Percentiles rank a stretch among this genome's conserved stretches.
These are phyloP conservation scores for Otocyon megalotis DNA, from an alignment of 2,113 vertebrate species.

Conservation along the genomic window DNA sequence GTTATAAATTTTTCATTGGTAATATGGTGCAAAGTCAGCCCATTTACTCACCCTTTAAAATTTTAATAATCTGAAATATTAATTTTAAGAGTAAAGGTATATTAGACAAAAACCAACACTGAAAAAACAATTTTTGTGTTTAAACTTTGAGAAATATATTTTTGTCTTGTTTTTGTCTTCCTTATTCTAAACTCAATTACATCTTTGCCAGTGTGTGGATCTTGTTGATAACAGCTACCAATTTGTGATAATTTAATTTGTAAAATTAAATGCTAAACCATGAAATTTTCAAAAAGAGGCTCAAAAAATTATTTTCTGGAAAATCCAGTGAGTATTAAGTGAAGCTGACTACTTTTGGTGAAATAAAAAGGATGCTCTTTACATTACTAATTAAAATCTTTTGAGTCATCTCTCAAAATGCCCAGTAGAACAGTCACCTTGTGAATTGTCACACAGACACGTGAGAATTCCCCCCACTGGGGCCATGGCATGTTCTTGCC, in stretches of 20 bases:
- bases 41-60: not conserved
- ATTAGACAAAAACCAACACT: not conserved
- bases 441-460: not conserved
- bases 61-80: not conserved
- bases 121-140: not conserved
- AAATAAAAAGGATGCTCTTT: not conserved
- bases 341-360: not conserved
- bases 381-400: not conserved
- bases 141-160: not conserved
- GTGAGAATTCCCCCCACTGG: not conserved
- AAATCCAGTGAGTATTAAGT: not conserved
- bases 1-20: not conserved
- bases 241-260: not conserved
- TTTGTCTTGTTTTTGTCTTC: not conserved
- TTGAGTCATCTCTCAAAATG: not conserved
- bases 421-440: not conserved
- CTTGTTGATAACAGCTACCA: not conserved
- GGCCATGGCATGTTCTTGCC: not conserved
- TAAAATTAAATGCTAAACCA: not conserved
- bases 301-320: constrained; percentile 14
- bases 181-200: not conserved
- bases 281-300: not conserved
- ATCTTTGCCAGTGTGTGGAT: not conserved
- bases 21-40: not conserved
- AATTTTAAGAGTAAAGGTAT: not conserved